Conservation (phyloP, 2,113 vertebrate genomes). For the Sitta europaea region DNA sequence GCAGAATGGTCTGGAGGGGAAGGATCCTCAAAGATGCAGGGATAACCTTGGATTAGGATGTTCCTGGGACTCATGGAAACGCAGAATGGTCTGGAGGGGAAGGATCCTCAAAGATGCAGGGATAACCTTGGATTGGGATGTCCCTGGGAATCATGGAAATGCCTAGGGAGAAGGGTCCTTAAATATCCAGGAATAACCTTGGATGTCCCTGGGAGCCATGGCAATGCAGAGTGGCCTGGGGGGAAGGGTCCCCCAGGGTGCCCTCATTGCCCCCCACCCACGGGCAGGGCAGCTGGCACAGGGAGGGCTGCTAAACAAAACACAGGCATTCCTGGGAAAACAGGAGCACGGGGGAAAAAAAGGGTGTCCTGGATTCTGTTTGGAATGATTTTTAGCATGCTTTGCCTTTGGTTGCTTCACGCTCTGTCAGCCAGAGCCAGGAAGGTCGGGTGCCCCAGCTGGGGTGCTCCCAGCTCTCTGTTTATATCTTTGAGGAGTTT, state of each 20-base stretch:
- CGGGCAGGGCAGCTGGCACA: not conserved
- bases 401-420: accelerated
- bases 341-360: accelerated
- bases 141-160: too few relatives aligned
- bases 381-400: not conserved
- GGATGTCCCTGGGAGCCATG: accelerated
- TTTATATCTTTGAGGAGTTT: accelerated
- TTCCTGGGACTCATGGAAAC: too few relatives aligned
- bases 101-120: too few relatives aligned
- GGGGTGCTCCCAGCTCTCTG: not conserved
- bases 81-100: too few relatives aligned
- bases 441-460: accelerated
- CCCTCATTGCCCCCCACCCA: accelerated
- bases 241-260: not conserved
- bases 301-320: not conserved
- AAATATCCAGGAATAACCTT: too few relatives aligned
- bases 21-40: too few relatives aligned
- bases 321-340: not conserved
- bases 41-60: too few relatives aligned
- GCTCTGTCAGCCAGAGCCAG: accelerated
- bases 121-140: too few relatives aligned
- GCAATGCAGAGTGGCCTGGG: not conserved
- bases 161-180: too few relatives aligned
- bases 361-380: accelerated
- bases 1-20: not conserved